Percentiles rank a stretch among this genome's conserved stretches.
phyloP scores from a whole-genome alignment of 1,140 invertebrate genomes.

The Matsumurasca onukii region DNA sequence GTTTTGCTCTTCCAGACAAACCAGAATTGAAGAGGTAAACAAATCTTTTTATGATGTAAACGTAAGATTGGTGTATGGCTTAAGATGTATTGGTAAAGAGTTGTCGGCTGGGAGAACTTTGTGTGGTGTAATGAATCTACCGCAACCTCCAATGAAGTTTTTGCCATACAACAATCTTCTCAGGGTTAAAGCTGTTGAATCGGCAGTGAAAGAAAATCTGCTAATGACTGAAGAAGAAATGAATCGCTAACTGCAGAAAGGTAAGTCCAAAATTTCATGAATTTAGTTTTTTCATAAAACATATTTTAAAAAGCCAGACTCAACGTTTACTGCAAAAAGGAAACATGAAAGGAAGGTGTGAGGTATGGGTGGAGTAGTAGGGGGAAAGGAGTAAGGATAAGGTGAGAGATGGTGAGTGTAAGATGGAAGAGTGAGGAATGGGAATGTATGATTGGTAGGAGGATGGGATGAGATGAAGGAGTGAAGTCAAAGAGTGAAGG shows the following conservation, averaged over 20 bases:
- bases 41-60: not conserved
- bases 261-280: no score
- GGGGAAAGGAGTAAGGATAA: constrained; percentile 22
- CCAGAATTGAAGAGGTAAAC: not conserved
- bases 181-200: constrained; percentile 5
- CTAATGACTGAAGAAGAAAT: not conserved
- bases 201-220: constrained; percentile 21
- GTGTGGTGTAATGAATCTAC: constrained; percentile 31
- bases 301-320: no score
- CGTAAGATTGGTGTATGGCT: not conserved
- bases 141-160: constrained; percentile 32
- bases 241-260: constrained; percentile 21
- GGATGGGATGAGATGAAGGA: no score
- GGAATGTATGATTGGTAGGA: no score
- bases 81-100: not conserved
- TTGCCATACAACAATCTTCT: constrained; percentile 13
- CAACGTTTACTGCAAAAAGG: no score
- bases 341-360: no score
- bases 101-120: not conserved
- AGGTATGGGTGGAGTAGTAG: constrained; percentile 24
- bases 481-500: no score
- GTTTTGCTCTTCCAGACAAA: not conserved
- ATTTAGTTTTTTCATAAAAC: no score
- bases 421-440: constrained; percentile 32
- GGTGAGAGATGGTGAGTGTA: not conserved